phyloP scores from a whole-genome alignment of 2,113 vertebrate genomes.

The Siniperca chuatsi region DNA sequence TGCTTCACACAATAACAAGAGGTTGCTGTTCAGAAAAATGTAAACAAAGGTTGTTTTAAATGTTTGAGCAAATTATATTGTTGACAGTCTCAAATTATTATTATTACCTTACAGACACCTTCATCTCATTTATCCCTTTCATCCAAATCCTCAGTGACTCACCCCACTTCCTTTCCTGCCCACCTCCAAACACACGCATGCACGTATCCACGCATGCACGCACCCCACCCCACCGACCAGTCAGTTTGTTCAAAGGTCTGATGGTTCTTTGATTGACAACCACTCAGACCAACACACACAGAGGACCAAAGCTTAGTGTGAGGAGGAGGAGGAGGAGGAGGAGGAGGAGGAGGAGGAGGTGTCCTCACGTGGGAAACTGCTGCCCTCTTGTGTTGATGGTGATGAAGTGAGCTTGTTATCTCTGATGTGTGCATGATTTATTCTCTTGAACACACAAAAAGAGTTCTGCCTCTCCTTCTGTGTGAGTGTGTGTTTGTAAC shows the following conservation, averaged over 20 bases:
- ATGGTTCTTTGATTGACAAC: slow-evolving; percentile 20
- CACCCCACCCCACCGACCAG: background rate
- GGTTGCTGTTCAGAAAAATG: background rate
- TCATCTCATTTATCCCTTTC: slow-evolving; percentile 14
- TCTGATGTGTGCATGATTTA: slow-evolving; percentile 1
- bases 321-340: background rate
- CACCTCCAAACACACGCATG: background rate
- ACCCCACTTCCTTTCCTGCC: slow-evolving; percentile 2
- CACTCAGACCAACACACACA: background rate
- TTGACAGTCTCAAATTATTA: background rate
- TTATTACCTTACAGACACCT: background rate
- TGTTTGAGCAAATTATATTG: background rate
- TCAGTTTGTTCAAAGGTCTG: slow-evolving; percentile 36
- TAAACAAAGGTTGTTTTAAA: background rate
- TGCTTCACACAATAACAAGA: no score
- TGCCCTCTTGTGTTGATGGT: slow-evolving; percentile 63
- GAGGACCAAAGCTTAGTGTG: background rate
- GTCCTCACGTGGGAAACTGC: slow-evolving; percentile 24
- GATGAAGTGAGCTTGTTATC: background rate
- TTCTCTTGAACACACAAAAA: slow-evolving; percentile 7
- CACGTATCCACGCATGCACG: background rate
- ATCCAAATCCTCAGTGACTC: slow-evolving; percentile 30
- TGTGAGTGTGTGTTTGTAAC: background rate
- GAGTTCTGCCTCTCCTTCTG: background rate
- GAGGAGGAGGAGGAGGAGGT: background rate